phyloP scores from a whole-genome alignment of 2,888 invertebrate genomes.

The Pseudanteris insignis region DNA sequence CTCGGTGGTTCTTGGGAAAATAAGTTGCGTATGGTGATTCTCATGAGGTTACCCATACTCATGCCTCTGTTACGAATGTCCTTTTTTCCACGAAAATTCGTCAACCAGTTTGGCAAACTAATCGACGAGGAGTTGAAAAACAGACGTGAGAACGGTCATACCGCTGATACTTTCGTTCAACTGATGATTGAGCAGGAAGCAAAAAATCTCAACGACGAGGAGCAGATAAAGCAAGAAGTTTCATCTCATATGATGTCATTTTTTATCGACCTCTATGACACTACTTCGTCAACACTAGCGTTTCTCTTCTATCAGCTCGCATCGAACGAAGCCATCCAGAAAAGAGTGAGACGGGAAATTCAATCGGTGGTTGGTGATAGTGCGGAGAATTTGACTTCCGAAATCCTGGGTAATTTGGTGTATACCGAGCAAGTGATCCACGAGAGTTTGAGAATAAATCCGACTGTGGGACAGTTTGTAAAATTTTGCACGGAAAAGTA shows the following conservation, averaged over 20 bases:
- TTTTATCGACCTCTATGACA: conserved; percentile 69
- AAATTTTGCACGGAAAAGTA: conserved; percentile 46
- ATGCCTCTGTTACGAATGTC: not conserved
- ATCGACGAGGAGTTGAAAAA: not conserved
- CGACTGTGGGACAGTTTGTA: conserved; percentile 17
- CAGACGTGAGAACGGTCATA: not conserved
- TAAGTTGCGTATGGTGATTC: not conserved
- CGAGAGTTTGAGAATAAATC: conserved; percentile 49
- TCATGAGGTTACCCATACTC: conserved; percentile 2
- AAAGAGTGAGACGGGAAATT: conserved; percentile 67
- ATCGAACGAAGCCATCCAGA: conserved; percentile 65
- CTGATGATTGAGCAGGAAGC: conserved; percentile 37
- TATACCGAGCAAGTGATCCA: conserved; percentile 68
- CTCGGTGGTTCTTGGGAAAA: conserved; percentile 45
- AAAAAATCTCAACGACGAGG: not conserved
- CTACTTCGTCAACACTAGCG: conserved; percentile 67
- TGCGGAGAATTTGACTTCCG: conserved; percentile 64
- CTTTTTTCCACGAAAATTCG: conserved; percentile 5
- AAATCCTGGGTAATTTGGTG: conserved; percentile 66
- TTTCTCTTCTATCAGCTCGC: conserved; percentile 68
- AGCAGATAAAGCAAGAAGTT: conserved; percentile 43
- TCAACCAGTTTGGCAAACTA: not conserved
- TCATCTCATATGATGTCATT: conserved; percentile 67
- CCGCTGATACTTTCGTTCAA: not conserved
- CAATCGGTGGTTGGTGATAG: conserved; percentile 54